Conservation (phyloP, 2,888 invertebrate species). For the Enchytraeus crypticus region DNA sequence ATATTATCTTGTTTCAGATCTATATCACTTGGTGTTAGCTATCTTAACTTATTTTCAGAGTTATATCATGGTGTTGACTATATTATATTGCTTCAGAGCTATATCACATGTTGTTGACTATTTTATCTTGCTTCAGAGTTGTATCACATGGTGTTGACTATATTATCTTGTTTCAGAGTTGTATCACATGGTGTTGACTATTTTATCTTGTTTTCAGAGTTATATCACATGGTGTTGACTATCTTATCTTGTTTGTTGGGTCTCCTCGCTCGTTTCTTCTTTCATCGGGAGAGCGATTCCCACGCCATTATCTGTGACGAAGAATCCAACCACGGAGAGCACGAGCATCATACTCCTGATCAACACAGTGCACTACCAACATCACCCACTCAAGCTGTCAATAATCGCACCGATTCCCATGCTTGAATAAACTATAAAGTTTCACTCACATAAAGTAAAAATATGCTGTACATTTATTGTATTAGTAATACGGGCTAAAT, state of each 20-base stretch:
- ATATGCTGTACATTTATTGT: too few relatives aligned
- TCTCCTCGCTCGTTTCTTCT: constrained; percentile 1
- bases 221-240: background rate
- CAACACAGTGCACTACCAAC: too few relatives aligned
- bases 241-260: background rate
- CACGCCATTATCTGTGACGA: background rate
- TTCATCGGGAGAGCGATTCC: background rate
- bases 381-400: too few relatives aligned
- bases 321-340: background rate
- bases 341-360: too few relatives aligned
- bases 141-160: background rate
- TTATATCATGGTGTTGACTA: background rate
- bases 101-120: background rate
- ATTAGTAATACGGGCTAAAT: too few relatives aligned
- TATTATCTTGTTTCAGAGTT: background rate
- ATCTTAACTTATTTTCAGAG: too few relatives aligned
- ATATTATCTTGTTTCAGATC: too few relatives aligned
- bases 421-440: too few relatives aligned
- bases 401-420: too few relatives aligned
- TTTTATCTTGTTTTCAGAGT: background rate
- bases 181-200: background rate
- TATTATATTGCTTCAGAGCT: background rate
- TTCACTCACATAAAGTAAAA: too few relatives aligned
- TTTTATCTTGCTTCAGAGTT: background rate
- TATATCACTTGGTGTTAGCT: too few relatives aligned